Percentiles rank a stretch among this genome's conserved stretches.
Evolutionary conservation across 2,113 vertebrate species (phyloP).

Genomic region (human (Homo sapiens)): DNA sequence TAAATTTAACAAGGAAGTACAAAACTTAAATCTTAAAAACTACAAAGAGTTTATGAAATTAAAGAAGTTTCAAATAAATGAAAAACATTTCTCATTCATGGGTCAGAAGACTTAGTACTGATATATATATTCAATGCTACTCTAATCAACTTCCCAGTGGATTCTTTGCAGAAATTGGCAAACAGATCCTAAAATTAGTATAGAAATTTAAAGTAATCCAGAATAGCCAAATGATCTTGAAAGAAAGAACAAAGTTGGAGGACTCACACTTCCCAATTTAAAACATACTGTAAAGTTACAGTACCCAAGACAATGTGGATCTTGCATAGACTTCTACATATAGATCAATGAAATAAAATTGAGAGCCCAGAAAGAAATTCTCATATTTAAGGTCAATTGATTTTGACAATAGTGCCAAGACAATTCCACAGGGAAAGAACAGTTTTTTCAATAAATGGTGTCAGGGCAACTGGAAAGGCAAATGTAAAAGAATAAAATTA

Average conservation of each 20-base stretch:
- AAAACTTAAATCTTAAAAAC: background rate
- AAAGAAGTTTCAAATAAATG: background rate
- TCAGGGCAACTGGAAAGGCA: background rate
- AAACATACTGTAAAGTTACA: background rate
- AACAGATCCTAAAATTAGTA: background rate
- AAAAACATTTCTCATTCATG: background rate
- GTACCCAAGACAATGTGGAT: background rate
- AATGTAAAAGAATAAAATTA: background rate
- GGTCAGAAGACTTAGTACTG: background rate
- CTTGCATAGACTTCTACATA: background rate
- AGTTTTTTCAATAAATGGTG: background rate
- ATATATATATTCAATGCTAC: background rate
- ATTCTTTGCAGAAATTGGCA: background rate
- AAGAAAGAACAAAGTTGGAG: background rate
- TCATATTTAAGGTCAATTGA: background rate
- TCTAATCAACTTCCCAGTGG: background rate
- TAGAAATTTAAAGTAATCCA: background rate
- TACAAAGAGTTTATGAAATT: background rate
- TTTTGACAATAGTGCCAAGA: background rate
- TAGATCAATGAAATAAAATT: background rate
- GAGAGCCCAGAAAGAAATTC: background rate
- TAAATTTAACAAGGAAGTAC: background rate
- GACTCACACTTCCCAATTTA: background rate
- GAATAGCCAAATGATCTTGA: background rate
- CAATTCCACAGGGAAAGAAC: background rate